A percentile compares a stretch with the other conserved stretches of the same genome.
These are phyloP conservation scores for Phrynocephalus forsythii DNA, from an alignment of 2,797 vertebrate species.

Conservation along the genomic window DNA sequence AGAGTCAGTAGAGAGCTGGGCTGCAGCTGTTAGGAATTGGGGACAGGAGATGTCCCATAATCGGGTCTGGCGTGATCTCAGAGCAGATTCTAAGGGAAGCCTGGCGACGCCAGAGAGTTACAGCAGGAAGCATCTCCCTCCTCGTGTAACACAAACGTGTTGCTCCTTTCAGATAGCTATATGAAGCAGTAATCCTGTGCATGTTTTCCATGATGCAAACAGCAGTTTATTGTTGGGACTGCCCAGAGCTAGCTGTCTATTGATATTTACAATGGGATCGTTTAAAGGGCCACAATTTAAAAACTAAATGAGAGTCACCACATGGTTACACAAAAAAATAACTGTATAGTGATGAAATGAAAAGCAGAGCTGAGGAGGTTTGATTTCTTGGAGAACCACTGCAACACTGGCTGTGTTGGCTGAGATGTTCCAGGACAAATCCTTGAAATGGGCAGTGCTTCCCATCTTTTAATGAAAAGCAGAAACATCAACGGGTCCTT, in stretches of 20 bases:
- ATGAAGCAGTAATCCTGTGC: slow-evolving; percentile 7
- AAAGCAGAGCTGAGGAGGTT: not conserved
- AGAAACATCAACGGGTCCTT: not conserved
- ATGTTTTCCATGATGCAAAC: slow-evolving; percentile 14
- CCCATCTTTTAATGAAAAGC: not conserved
- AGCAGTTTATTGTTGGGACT: not conserved
- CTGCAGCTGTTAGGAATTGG: slow-evolving; percentile 31
- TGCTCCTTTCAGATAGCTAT: not conserved
- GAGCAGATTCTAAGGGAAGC: slow-evolving; percentile 8
- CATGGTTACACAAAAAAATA: slow-evolving; percentile 35
- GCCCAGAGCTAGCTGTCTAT: not conserved
- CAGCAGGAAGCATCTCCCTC: slow-evolving; percentile 4
- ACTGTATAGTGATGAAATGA: not conserved
- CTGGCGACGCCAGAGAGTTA: not conserved
- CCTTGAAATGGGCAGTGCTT: too few species aligned
- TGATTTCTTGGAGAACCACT: not conserved
- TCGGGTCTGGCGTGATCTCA: slow-evolving; percentile 48
- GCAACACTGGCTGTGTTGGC: too few species aligned
- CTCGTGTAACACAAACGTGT: not conserved
- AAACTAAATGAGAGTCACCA: not conserved
- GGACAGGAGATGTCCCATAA: slow-evolving; percentile 27
- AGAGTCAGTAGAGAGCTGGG: slow-evolving; percentile 45
- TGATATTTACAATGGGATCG: not conserved
- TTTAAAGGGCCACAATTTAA: not conserved
- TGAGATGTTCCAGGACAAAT: too few species aligned